Evolutionary conservation across 2,113 vertebrate genomes (phyloP), one percentile per base, ranked within the genome.

Genomic region (Geococcyx californianus): DNA sequence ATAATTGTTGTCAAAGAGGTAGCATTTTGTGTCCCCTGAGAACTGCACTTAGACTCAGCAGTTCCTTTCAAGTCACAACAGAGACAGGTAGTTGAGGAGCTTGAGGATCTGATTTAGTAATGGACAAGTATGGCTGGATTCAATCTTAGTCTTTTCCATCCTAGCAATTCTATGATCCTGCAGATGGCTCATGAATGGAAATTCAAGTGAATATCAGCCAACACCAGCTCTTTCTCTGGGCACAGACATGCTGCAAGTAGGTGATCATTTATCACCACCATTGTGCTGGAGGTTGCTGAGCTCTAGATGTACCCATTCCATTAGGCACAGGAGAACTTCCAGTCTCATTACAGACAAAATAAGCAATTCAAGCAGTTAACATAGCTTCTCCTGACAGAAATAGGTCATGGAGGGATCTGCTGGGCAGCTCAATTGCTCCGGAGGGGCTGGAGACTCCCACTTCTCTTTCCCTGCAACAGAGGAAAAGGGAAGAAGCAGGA

Each of bases 261-360:
- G 70, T 79, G 67, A 33, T 25, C 2, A 1, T 24, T 78, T 55
- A 5, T 58, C 1, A 2, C 36, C 0, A 2, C 58, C 20, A 0
- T 38, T 23, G 13, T 19, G 16, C 24, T 84, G n/a, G 33, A 21
- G 17, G 29, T 55, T 60, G 34, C 62, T 91, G 74, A 87, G 58
- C 49, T 55, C 17, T 75, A 19, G 60, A 38, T 25, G 24, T 38
- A 60, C 18, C 33, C 0, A 0, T 63, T 59, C 1, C 0, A 20
- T 38, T 87, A n/a, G 36, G 9, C 1, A 2, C 73, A 69, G 84
- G 66, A 94, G 87, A 88, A 16, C 21, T 83, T 95, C 70, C 54
- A 49, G 31, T 42, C 70, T 85, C 13, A 2, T 90, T 83, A 58
- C 40, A 42, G 36, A 87, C 74, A 94, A 63, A 91, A 87, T 28